phyloP scores from a whole-genome alignment of 2,888 invertebrate species.

The Malthinus flaveolus region DNA sequence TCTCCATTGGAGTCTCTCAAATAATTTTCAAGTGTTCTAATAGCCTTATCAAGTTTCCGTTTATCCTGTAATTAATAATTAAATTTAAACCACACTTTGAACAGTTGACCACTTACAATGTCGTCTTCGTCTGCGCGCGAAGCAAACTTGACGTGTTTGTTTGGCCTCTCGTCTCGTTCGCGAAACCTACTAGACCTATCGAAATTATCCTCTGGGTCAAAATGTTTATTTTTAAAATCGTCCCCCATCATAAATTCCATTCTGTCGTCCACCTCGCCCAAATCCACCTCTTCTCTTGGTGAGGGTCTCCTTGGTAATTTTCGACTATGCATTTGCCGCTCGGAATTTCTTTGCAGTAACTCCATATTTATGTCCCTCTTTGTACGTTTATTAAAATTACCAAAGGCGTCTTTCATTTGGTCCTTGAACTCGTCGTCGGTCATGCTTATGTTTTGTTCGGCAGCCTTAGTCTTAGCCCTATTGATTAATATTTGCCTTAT shows the following conservation, averaged over 20 bases:
- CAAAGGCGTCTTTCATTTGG: constrained; percentile 40
- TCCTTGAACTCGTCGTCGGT: constrained; percentile 45
- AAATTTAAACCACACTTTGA: not conserved
- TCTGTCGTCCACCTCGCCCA: constrained; percentile 12
- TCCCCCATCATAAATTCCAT: constrained; percentile 5
- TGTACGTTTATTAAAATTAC: constrained; percentile 26
- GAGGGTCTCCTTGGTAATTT: constrained; percentile 22
- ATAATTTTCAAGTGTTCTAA: not conserved
- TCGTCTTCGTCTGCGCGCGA: not conserved
- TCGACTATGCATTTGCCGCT: not conserved
- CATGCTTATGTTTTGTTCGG: constrained; percentile 40
- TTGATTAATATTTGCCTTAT: constrained; percentile 44
- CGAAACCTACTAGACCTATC: too few relatives aligned
- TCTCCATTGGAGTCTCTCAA: not conserved
- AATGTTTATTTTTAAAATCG: not conserved
- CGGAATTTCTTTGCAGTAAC: constrained; percentile 38
- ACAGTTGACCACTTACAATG: not conserved
- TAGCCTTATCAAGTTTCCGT: not conserved
- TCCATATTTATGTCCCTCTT: constrained; percentile 47
- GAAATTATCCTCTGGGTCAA: too few relatives aligned
- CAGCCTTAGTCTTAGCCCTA: constrained; percentile 42
- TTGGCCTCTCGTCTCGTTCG: too few relatives aligned
- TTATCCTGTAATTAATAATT: not conserved
- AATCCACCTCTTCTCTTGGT: constrained; percentile 16
- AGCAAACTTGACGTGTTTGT: too few relatives aligned